Base-by-base conservation (phyloP, 1,140 invertebrate genomes). In the Phocides pigmalion region DNA sequence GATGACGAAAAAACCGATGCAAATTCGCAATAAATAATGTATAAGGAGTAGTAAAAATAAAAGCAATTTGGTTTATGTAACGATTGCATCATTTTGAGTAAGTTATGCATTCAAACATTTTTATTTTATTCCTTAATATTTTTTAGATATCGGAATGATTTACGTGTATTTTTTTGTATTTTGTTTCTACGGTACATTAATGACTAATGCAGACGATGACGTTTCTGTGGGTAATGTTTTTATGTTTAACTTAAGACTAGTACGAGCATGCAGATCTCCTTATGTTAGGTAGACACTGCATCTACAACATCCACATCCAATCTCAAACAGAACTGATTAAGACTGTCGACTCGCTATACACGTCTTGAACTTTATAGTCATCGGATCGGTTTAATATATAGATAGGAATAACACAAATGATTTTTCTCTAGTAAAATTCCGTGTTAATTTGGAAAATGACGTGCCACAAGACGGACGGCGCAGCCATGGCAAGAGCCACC, bases 381-480 rank as follows among this genome's bases (percentile, higher is more conserved):
- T 6, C 22, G 3, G 22, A 22, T 22, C 22, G 22, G 6, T 22
- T 22, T n/a, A n/a, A n/a, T n/a, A n/a, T n/a, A n/a, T n/a, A n/a
- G n/a, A n/a, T n/a, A n/a, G n/a, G n/a, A n/a, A n/a, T n/a, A n/a
- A n/a, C n/a, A n/a, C n/a, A n/a, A n/a, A 14, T 50, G 12, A 28
- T 3, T 9, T 17, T 2, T 64, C 47, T 54, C 39, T 20, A 77
- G 72, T 77, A 1, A 72, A 70, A 44, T 74, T 77, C 47, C 72
- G 58, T 50, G 20, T 74, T 28, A 59, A 72, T 9, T 37, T 77
- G 0, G 54, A 64, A 44, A 59, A 64, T 14, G 20, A 59, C 3
- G 59, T 59, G 6, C 42, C 49, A 3, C 15, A n/a, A 25, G 37
- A 49, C 3, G 63, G 70, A 9, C 59, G 64, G 0, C 44, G 59